Evolutionary conservation across 2,113 vertebrate species (phyloP).

Genomic region (Syrrhaptes paradoxus): DNA sequence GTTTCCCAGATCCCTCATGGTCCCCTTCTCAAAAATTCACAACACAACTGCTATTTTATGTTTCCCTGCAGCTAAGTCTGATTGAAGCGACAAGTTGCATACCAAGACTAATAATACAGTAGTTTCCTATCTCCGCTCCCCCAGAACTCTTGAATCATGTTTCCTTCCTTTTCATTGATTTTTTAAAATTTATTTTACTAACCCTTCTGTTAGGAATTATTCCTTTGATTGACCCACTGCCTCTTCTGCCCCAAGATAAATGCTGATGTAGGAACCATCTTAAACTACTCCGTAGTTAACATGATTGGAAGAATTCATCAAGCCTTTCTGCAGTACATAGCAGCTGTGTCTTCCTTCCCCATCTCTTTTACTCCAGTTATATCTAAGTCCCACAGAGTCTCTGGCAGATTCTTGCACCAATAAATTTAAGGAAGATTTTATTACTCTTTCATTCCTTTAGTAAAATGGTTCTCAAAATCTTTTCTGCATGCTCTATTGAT

Average conservation of each 20-base stretch:
- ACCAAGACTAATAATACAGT: not conserved
- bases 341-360: not conserved
- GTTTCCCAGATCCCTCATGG: not conserved
- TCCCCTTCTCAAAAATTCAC: not conserved
- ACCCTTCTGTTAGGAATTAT: not conserved
- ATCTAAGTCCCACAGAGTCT: not conserved
- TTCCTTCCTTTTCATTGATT: not conserved
- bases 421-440: not conserved
- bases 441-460: not conserved
- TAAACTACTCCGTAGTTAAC: not conserved
- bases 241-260: not conserved
- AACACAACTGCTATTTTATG: not conserved
- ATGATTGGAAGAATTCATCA: not conserved
- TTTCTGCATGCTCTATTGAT: not conserved
- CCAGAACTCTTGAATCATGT: not conserved
- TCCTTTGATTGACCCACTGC: not conserved
- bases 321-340: not conserved
- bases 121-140: not conserved
- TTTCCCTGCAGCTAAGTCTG: not conserved
- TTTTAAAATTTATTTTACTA: not conserved
- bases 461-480: not conserved
- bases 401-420: not conserved
- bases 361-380: not conserved
- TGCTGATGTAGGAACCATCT: not conserved
- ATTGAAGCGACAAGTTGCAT: not conserved